Evolutionary conservation across 2,888 invertebrate species (phyloP), one percentile per base, ranked within the genome.

Genomic region (Drosophila paucipuncta): DNA sequence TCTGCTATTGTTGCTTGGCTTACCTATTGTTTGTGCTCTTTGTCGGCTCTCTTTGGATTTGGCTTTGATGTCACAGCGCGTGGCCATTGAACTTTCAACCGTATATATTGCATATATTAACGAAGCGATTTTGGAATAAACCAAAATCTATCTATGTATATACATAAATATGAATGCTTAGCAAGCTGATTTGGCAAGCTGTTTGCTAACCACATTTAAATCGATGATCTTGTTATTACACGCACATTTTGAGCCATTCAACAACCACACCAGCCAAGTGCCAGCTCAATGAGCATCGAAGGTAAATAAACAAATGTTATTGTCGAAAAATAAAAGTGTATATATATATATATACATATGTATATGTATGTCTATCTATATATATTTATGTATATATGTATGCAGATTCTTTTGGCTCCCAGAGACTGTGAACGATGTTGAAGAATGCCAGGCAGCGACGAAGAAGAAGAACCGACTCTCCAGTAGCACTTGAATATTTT

Each of bases 401-500:
- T 73, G 78, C 73, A 78, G 78, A 81, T 78, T 80, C 77, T 68
- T 68, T 58, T 50, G 10, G 28, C 60, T 71, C 54, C 53, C 59
- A 76, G 62, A 43, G 65, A 54, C 66, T 54, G 65, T 47, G 70
- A 61, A 35, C 10, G 57, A 37, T 39, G 62, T 57, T 71, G 54
- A 72, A 72, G 73, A 71, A 71, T 72, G 72, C 28, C 41, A 61
- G 60, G 35, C 47, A 43, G 30, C 39, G 28, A 33, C 13, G 18
- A 53, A 22, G 37, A 39, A n/a, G 37, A 43, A 31, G 30, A 31
- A 31, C 5, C 28, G 33, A 47, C 72, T 71, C 72, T 71, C 75
- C 91, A 86, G 90, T 89, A 83, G 91, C 91, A 85, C 91, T 91
- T 82, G 85, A 89, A 68, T 78, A 68, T 76, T 81, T 84, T 82